Evolutionary conservation across 2,113 vertebrate species (phyloP), one percentile per base, ranked within the genome.

Genomic region (Protobothrops mucrosquamatus): DNA sequence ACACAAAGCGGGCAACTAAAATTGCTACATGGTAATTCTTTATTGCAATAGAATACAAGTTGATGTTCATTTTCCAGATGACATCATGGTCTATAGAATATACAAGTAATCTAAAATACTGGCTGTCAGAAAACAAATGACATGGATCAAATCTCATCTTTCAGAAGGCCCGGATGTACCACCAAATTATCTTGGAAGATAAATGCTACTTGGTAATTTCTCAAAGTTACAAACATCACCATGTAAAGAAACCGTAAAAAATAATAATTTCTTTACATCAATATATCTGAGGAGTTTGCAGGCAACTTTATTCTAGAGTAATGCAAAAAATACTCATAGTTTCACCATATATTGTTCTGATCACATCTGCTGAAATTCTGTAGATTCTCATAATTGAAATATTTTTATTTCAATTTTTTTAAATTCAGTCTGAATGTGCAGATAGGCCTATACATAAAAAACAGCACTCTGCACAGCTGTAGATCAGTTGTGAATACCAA

Each of bases 21-120:
- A 11, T 56, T 51, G 85, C 89, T 48, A 46, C 81, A 54, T 85
- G 91, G 48, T 81, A 54, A 34, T 56, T 88, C 0, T 34, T 86
- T 88, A 12, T 55, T 64, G 34, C 64, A 90, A 93, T 94, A 92
- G 92, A 92, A 92, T 57, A 92, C 85, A 85, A 88, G 51, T 81
- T 89, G 91, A 96, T 90, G 94, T 85, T 93, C 0, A 0, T 5
- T 14, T 91, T 87, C 91, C 92, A 93, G 86, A 89, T 6, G 92
- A 96, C 92, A 95, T 96, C 94, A 95, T 94, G 94, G 96, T 94
- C 95, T 94, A 94, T 94, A 96, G 96, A 97, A 97, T 89, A 11
- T 26, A 64, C 0, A 3, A 93, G 81, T 23, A 91, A 93, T 93
- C 91, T 88, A 4, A 92, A 95, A 93, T 64, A 88, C 91, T 61